phyloP scores from a whole-genome alignment of 2,797 vertebrate species.

The Nyctibius grandis region DNA sequence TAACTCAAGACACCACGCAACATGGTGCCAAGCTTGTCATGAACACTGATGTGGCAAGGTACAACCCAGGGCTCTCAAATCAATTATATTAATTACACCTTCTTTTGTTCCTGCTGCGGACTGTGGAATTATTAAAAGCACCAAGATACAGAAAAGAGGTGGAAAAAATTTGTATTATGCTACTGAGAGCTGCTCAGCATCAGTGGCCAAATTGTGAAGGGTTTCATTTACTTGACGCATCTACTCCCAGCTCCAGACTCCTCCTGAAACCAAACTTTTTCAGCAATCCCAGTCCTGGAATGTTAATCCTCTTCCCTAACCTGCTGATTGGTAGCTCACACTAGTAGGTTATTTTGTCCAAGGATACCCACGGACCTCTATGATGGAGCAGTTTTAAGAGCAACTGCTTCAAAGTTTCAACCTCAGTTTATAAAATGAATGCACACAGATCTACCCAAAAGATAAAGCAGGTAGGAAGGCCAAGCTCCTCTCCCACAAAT shows the following conservation, averaged over 20 bases:
- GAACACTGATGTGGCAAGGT: not conserved
- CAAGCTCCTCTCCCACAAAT: not conserved
- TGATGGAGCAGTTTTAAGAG: not conserved
- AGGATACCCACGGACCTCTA: not conserved
- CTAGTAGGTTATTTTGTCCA: not conserved
- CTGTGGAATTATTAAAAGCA: not conserved
- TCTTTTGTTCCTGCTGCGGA: not conserved
- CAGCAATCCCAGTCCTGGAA: not conserved
- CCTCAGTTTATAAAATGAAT: not conserved
- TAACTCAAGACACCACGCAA: not conserved
- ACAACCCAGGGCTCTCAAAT: not conserved
- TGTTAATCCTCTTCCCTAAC: not conserved
- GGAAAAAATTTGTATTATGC: not conserved
- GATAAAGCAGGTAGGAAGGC: not conserved
- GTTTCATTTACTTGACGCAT: not conserved
- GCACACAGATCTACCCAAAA: not conserved
- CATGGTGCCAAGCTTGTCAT: not conserved
- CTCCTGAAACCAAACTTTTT: not conserved
- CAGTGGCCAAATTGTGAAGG: not conserved
- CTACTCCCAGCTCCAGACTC: not conserved
- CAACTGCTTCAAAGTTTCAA: not conserved
- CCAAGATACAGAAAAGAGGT: not conserved
- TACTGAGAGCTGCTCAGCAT: not conserved
- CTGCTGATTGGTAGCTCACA: not conserved
- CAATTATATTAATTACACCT: not conserved